Conservation (phyloP, 2,113 vertebrate species). For the Balaenoptera acutorostrata region DNA sequence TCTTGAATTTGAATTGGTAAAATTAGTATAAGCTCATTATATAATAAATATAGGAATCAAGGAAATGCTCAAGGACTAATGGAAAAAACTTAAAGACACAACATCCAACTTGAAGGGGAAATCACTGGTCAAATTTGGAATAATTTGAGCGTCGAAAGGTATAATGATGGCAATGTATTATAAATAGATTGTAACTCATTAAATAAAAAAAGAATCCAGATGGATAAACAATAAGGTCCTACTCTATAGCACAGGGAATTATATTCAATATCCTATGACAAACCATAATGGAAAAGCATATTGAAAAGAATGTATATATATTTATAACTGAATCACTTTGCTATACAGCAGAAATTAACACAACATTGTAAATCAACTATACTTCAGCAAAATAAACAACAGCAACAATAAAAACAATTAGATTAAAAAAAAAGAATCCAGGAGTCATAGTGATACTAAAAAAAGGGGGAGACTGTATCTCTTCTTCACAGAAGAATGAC, state of each 20-base stretch:
- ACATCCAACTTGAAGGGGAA: neutral
- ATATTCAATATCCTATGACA: neutral
- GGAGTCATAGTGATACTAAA: neutral
- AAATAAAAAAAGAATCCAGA: neutral
- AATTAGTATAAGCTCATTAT: neutral
- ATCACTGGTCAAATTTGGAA: neutral
- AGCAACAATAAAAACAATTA: neutral
- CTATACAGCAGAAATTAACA: neutral
- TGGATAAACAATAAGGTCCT: neutral
- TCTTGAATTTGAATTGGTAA: neutral
- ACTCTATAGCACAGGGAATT: neutral
- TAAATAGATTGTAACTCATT: neutral
- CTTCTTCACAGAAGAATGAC: neutral
- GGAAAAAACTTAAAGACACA: neutral
- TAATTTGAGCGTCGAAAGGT: neutral
- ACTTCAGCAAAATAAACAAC: neutral
- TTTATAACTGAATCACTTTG: neutral
- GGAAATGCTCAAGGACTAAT: neutral
- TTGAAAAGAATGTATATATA: neutral
- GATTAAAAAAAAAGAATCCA: neutral
- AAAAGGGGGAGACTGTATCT: neutral
- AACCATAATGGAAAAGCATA: neutral
- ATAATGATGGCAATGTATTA: neutral
- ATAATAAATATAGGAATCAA: neutral
- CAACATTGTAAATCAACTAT: neutral